phyloP scores from a whole-genome alignment of 2,797 vertebrate genomes.

The Halcyon chelicuti region DNA sequence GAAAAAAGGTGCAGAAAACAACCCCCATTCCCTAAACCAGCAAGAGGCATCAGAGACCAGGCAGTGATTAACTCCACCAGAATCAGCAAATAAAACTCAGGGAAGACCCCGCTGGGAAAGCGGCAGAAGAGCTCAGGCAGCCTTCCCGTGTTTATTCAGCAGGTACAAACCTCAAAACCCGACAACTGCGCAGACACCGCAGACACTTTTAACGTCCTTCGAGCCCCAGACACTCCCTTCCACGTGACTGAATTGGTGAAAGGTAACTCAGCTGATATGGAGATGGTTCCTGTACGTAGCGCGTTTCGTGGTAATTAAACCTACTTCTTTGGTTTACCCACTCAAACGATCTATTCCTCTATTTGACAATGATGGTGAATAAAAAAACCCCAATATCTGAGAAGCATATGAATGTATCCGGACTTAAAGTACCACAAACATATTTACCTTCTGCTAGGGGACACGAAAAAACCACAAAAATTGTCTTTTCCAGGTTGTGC shows the following conservation, averaged over 20 bases:
- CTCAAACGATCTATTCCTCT: neutral
- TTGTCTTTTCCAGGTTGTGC: too few relatives aligned
- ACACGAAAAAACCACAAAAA: neutral
- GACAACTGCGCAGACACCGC: neutral
- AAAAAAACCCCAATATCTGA: neutral
- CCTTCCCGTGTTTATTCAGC: neutral
- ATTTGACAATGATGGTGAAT: rapidly evolving
- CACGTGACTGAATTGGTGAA: neutral
- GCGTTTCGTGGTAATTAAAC: neutral
- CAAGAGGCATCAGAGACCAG: neutral
- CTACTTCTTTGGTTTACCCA: neutral
- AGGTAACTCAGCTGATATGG: neutral
- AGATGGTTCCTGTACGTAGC: rapidly evolving
- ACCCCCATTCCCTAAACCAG: neutral
- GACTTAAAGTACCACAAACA: neutral
- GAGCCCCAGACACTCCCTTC: neutral
- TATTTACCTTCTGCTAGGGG: neutral
- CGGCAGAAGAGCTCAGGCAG: too few relatives aligned
- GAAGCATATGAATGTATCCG: neutral
- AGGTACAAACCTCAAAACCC: neutral
- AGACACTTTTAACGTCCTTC: too few relatives aligned
- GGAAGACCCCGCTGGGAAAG: neutral
- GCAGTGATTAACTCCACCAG: neutral
- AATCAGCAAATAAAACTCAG: neutral
- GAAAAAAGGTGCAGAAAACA: neutral